Base-by-base conservation (phyloP, 2,888 invertebrate species). In the Drosophila mimica region DNA sequence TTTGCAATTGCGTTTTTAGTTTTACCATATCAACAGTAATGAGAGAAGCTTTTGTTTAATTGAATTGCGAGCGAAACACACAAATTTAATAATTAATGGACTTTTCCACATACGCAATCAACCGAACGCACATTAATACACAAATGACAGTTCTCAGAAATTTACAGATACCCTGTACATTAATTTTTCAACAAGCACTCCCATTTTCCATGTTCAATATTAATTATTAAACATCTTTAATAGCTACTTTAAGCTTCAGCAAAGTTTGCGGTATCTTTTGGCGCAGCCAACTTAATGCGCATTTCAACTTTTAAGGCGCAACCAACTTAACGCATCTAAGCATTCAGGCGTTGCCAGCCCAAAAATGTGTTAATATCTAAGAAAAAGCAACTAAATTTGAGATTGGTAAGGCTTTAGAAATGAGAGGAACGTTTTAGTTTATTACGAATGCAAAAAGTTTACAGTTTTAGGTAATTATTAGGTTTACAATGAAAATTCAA, bases 41-140 rank as follows among this genome's bases (percentile, higher is more conserved):
- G 57, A 64, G 61, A 70, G n/a, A 49, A 66, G 65, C 67, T 76
- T 80, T 74, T 62, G 56, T 79, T 86, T 83, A 88, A 87, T 88
- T 88, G 87, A 86, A 85, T 77, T 79, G 76, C 69, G 70, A 72
- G 72, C 71, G 71, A 67, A 70, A 68, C 70, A 73, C 49, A 68
- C 62, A 67, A 65, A 63, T 73, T 79, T 67, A 77, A 79, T 80
- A 71, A 69, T 76, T 72, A 86, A 85, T 83, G 75, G 77, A 64
- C 70, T 54, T 67, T 74, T 20, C 53, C 46, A 67, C 51, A 66
- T 56, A 56, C 36, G n/a, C 58, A 79, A 81, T 80, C 67, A 79
- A 54, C 69, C 57, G 48, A 72, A 57, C 46, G 61, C 69, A 62
- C 38, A 62, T 65, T 61, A 57, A 60, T 70, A 68, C 61, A 71